Evolutionary conservation across 2,888 invertebrate genomes (phyloP), one percentile per base, ranked within the genome.

Genomic region (Drosophila antonietae): DNA sequence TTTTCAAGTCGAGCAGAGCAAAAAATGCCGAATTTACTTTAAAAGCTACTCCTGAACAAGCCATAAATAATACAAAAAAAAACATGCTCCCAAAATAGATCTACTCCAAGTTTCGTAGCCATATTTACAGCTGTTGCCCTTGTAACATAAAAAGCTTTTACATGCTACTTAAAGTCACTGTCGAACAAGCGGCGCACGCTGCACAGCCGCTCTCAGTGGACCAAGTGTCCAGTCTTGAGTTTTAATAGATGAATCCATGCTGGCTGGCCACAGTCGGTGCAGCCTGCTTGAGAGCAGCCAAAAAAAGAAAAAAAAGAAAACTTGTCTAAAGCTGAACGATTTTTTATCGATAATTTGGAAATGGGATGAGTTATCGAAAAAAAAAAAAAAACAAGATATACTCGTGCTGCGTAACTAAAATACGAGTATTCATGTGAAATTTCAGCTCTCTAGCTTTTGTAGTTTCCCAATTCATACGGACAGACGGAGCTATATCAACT

Each of bases 261-360:
- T 46, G 60, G 39, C 5, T 28, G 28, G 28, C 35, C 46, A 31
- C 41, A 47, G 37, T 33, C 23, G 49, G 33, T 35, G 10, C 49
- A 31, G 35, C 12, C 39, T 52, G n/a, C 44, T 60, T 14, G n/a
- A 63, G 41, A 51, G 37, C 47, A 15, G 18, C 31, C 31, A 55
- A 73, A 44, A 43, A 47, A 28, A 28, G 5, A 28, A 28, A 28
- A 5, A 4, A 28, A 5, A 28, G 20, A 20, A 66, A 78, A 78
- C 63, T 73, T 64, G 35, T 44, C 63, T 33, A 53, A 76, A 68
- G 77, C 73, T 72, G 49, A 53, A 63, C 60, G 55, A 20, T 20
- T 20, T 20, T 2, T 20, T 20, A 20, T 20, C 20, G 20, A 20
- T 20, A 20, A 20, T 20, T 20, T 20, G 20, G 20, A 20, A 20